phyloP scores from a whole-genome alignment of 2,888 invertebrate genomes.

The Morinoia aosen region DNA sequence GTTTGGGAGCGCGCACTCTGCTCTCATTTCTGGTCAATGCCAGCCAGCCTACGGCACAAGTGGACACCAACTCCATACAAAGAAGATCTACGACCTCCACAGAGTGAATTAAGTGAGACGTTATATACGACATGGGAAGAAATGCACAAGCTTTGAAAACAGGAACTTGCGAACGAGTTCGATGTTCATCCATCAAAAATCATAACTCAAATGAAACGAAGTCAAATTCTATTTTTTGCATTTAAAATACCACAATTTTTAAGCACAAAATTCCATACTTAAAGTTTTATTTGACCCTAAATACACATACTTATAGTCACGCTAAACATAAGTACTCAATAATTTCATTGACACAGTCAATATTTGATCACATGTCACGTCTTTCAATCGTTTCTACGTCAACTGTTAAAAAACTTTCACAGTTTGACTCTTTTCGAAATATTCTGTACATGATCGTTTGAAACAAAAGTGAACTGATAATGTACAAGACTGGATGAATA shows the following conservation, averaged over 20 bases:
- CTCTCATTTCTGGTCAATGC: not conserved
- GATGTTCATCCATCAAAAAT: not conserved
- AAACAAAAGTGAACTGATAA: not conserved
- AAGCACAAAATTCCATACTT: too few species aligned
- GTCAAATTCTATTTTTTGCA: not conserved
- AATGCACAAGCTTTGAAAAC: not conserved
- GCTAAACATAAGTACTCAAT: not conserved
- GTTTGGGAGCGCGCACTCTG: not conserved
- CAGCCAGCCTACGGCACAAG: not conserved
- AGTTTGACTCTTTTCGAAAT: not conserved
- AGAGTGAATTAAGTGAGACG: not conserved
- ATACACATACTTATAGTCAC: not conserved
- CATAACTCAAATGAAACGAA: not conserved
- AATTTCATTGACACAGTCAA: not conserved
- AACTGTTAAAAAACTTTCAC: not conserved
- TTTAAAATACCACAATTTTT: too few species aligned
- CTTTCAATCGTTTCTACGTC: not conserved
- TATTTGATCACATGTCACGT: not conserved
- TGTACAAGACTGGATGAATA: too few species aligned
- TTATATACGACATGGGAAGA: not conserved
- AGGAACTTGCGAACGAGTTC: not conserved
- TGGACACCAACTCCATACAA: not conserved
- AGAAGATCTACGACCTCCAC: not conserved
- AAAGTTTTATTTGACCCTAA: too few species aligned
- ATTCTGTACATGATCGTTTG: not conserved